Evolutionary conservation across 1,140 invertebrate species (phyloP).

Genomic region (Zaprionus ornatus): DNA sequence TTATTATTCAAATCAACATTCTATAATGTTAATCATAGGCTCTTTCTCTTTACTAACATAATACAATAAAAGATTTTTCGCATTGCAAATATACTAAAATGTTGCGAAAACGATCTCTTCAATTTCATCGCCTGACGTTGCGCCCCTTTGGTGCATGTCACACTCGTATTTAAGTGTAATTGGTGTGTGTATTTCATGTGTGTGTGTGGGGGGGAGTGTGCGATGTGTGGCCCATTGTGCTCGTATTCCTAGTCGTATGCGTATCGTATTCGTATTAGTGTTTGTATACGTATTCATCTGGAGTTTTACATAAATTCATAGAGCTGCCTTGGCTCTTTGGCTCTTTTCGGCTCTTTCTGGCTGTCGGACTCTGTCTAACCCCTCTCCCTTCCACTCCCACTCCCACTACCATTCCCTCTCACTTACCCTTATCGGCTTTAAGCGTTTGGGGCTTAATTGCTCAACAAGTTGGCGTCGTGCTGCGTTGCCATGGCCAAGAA

Average conservation of each 20-base stretch:
- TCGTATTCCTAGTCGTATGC: slow-evolving; percentile 19
- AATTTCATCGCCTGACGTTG: slow-evolving; percentile 8
- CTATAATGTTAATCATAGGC: too few species aligned
- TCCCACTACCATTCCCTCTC: background rate
- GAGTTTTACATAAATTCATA: slow-evolving; percentile 63
- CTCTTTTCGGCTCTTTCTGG: slow-evolving; percentile 9
- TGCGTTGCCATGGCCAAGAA: slow-evolving; percentile 16
- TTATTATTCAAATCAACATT: too few species aligned
- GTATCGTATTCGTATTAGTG: slow-evolving; percentile 11
- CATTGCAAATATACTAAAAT: too few species aligned
- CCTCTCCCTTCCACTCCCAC: background rate
- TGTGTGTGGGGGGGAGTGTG: slow-evolving; percentile 7
- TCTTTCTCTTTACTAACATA: too few species aligned
- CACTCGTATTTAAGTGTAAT: slow-evolving; percentile 7
- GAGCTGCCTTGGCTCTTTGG: slow-evolving; percentile 36
- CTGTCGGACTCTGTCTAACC: background rate
- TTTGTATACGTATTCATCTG: slow-evolving; percentile 43
- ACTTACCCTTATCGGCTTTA: slow-evolving; percentile 12
- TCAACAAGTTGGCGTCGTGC: slow-evolving; percentile 74
- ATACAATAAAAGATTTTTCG: background rate
- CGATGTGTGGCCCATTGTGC: background rate
- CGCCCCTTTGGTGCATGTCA: slow-evolving; percentile 6
- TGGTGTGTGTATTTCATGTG: slow-evolving; percentile 5
- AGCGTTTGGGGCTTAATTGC: slow-evolving; percentile 67
- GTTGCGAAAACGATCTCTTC: background rate